These are phyloP conservation scores for Antheraea mylitta DNA, from an alignment of 1,140 invertebrate species.

Conservation along the genomic window DNA sequence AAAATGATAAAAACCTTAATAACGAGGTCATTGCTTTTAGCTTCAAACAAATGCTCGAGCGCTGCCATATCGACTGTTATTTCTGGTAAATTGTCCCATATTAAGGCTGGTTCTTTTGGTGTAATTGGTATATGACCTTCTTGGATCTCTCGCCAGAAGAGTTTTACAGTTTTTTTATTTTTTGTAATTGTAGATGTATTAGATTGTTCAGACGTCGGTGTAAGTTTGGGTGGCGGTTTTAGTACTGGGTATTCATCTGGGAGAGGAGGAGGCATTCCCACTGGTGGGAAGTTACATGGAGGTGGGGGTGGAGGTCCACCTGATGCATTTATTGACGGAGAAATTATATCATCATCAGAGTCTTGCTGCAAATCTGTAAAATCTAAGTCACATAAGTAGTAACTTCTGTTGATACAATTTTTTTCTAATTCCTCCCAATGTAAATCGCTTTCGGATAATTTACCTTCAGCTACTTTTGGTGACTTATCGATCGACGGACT, in stretches of 20 bases:
- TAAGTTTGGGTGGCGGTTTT: conserved; percentile 55
- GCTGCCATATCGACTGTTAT: conserved; percentile 95
- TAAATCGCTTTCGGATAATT: conserved; percentile 95
- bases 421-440: conserved; percentile 95
- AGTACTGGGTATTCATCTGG: conserved; percentile 51
- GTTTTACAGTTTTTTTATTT: conserved; percentile 98
- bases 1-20: conserved; percentile 86
- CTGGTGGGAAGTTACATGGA: conserved; percentile 13
- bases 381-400: conserved; percentile 96
- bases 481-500: conserved; percentile 82
- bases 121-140: conserved; percentile 88
- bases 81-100: conserved; percentile 96
- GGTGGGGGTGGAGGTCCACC: conserved; percentile 85
- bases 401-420: conserved; percentile 87
- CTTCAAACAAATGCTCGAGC: conserved; percentile 98
- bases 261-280: conserved; percentile 71
- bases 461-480: conserved; percentile 83
- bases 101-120: conserved; percentile 84
- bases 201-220: conserved; percentile 42
- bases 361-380: conserved; percentile 95
- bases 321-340: conserved; percentile 81
- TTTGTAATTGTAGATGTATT: conserved; percentile 83
- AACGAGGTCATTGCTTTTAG: conserved; percentile 93
- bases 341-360: conserved; percentile 84
- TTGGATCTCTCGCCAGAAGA: conserved; percentile 98